Evolutionary conservation across 2,113 vertebrate species (phyloP).

Genomic region (Zeus faber): DNA sequence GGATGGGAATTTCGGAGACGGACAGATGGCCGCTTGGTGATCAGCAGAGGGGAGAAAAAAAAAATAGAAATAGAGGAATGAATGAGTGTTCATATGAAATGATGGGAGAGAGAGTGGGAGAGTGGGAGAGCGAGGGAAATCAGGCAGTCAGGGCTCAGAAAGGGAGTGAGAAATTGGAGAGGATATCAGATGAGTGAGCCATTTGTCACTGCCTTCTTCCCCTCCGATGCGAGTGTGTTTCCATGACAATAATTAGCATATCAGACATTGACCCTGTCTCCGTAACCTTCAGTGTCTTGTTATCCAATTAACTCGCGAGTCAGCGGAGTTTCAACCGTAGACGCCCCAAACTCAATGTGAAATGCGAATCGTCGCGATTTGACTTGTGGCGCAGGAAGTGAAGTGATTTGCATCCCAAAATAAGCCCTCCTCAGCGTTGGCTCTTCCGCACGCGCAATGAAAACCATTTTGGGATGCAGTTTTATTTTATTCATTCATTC

Average conservation of each 20-base stretch:
- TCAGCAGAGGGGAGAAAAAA: conserved; percentile 8
- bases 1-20: too few species aligned
- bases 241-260: conserved; percentile 65
- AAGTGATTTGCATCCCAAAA: too few species aligned
- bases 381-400: too few species aligned
- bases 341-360: conserved; percentile 12
- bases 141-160: conserved; percentile 8
- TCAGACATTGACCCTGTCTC: conserved; percentile 56
- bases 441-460: too few species aligned
- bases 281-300: conserved; percentile 34
- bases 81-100: too few species aligned
- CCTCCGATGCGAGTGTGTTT: conserved; percentile 64
- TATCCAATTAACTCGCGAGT: conserved; percentile 57
- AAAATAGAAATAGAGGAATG: neutral
- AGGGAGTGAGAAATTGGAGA: conserved; percentile 40
- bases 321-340: neutral
- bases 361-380: too few species aligned
- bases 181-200: conserved; percentile 58
- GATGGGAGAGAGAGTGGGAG: conserved; percentile 27
- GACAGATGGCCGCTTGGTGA: too few species aligned
- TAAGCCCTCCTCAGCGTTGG: too few species aligned
- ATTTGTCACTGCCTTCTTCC: conserved; percentile 65
- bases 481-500: too few species aligned
- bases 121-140: conserved; percentile 6
- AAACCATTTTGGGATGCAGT: too few species aligned